Evolutionary conservation across 1,140 invertebrate species (phyloP).

Genomic region (Lamellibrachia luymesi): DNA sequence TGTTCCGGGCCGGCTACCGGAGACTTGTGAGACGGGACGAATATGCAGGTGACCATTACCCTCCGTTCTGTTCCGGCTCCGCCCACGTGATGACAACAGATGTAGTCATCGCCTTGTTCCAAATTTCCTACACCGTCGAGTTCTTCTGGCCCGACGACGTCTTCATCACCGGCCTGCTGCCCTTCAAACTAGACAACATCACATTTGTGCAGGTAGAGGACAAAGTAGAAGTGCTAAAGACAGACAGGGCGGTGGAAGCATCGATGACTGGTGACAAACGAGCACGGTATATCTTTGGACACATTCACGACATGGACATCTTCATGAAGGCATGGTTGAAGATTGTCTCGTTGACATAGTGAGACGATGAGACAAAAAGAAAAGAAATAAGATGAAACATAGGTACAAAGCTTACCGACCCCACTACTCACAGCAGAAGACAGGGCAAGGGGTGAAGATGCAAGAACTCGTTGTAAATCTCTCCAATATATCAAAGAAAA

Average conservation of each 20-base stretch:
- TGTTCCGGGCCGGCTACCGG: constrained; percentile 24
- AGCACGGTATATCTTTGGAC: neutral
- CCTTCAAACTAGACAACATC: constrained; percentile 26
- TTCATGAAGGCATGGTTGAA: neutral
- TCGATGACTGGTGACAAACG: neutral
- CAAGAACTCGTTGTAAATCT: no score
- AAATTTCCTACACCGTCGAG: constrained; percentile 29
- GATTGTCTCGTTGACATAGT: neutral
- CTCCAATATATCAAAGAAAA: no score
- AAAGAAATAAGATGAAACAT: neutral
- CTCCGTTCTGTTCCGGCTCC: constrained; percentile 27
- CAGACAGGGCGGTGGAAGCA: neutral
- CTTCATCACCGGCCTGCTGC: constrained; percentile 32
- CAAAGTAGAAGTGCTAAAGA: neutral
- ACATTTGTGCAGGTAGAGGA: constrained; percentile 19
- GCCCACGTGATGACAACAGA: constrained; percentile 26
- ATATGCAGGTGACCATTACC: constrained; percentile 26
- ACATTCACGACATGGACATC: neutral
- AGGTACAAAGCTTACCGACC: neutral
- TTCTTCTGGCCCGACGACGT: constrained; percentile 39
- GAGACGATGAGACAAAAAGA: neutral
- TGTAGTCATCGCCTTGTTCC: constrained; percentile 19
- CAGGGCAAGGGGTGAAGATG: no score
- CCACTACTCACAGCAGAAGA: no score
- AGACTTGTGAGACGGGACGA: constrained; percentile 22